Conservation (phyloP, 1,140 invertebrate species). For the Drosophila paulistorum region DNA sequence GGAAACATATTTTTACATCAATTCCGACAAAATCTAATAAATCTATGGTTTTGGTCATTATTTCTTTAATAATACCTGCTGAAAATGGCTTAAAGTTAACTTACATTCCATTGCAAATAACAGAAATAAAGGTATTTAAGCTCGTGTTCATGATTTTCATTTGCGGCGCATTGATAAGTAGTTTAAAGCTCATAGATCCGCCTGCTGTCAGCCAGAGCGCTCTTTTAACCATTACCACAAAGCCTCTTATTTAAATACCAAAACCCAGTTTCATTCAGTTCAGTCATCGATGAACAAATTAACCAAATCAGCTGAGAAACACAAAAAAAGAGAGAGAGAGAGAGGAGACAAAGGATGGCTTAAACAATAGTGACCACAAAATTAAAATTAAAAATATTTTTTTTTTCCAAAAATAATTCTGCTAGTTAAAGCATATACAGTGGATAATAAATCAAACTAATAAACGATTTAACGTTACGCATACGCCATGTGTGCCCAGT, state of each 20-base stretch:
- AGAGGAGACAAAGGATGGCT: conserved; percentile 21
- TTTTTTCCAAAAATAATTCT: conserved; percentile 38
- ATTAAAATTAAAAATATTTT: conserved; percentile 23
- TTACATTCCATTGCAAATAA: too few species aligned
- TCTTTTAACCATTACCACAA: conserved; percentile 30
- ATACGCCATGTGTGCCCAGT: conserved; percentile 40
- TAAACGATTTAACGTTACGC: conserved; percentile 53
- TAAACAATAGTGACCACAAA: conserved; percentile 26
- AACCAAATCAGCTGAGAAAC: conserved; percentile 48
- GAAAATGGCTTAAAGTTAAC: too few species aligned
- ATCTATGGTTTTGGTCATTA: too few species aligned
- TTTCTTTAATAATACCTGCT: too few species aligned
- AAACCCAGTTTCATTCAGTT: not conserved
- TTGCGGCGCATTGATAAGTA: not conserved
- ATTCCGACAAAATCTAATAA: too few species aligned
- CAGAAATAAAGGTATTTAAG: not conserved
- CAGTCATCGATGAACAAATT: not conserved
- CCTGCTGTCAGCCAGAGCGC: not conserved
- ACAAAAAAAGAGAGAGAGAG: conserved; percentile 5
- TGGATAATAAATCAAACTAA: conserved; percentile 32
- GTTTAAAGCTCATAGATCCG: not conserved
- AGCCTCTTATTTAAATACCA: conserved; percentile 40
- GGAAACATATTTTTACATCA: too few species aligned
- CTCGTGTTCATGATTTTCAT: not conserved
- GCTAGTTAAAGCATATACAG: conserved; percentile 43